Evolutionary conservation across 1,140 invertebrate species (phyloP).

Genomic region (Neodiprion lecontei): DNA sequence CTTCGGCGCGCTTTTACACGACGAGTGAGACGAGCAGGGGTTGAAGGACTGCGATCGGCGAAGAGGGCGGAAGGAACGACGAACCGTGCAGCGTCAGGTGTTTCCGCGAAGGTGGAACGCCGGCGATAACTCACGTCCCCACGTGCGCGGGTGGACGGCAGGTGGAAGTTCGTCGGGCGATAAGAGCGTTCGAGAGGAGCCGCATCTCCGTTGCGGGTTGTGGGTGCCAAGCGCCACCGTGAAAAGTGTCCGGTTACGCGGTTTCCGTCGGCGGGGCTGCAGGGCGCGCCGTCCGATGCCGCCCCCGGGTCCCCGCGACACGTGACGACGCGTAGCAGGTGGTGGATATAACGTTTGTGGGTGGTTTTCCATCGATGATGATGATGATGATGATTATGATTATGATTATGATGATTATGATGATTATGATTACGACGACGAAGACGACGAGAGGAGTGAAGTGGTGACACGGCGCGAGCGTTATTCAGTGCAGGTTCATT

Average conservation of each 20-base stretch:
- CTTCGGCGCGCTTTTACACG: no score
- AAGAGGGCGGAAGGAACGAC: no score
- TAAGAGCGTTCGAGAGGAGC: not conserved
- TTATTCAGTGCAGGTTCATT: not conserved
- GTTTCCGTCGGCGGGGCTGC: no score
- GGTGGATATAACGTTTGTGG: no score
- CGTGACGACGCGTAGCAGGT: no score
- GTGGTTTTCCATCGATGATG: no score
- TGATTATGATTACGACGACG: not conserved
- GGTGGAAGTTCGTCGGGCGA: not conserved
- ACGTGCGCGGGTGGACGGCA: not conserved
- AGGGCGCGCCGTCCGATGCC: not conserved
- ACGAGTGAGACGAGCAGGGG: no score
- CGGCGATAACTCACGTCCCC: not conserved
- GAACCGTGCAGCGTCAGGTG: no score
- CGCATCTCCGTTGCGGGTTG: no score
- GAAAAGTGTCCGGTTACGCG: not conserved
- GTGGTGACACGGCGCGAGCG: not conserved
- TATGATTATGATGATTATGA: not conserved
- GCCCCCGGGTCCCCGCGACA: not conserved
- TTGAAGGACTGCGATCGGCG: no score
- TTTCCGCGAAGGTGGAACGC: not conserved
- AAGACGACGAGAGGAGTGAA: not conserved
- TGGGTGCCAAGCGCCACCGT: not conserved
- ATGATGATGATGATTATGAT: no score